Base-by-base conservation (phyloP, 2,113 vertebrate species). In the Cygnus buccinator region DNA sequence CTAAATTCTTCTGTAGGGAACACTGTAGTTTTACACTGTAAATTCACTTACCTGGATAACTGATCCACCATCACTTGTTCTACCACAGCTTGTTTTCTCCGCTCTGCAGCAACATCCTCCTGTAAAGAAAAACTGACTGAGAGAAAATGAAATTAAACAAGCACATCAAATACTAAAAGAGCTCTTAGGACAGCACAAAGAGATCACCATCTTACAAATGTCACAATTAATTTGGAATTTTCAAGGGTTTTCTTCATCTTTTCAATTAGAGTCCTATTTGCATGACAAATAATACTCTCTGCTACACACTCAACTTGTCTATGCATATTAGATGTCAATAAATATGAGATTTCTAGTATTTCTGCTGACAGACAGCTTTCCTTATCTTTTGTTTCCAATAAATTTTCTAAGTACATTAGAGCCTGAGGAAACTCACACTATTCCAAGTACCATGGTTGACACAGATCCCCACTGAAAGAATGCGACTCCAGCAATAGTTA, bases 31-130 rank as follows among this genome's bases (percentile, higher is more conserved):
- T 41, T 50, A 68, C 3, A 13, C 71, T 46, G 66, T 28, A 76
- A 66, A 71, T 71, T 78, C 12, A 55, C 94, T 96, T 94, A 98
- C 98, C 98, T 98, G 70, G 95, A 98, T 76, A 99, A 97, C 2
- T 98, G 97, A 95, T 99, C 98, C 89, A 96, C 91, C 98, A 98
- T 98, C 78, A 99, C 96, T 97, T 98, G 98, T 85, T 99, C 98
- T 70, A 97, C 93, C 48, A 99, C 98, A 63, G 94, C 78, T 92
- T 98, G 98, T 54, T 98, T 98, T 96, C 94, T 98, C 89, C 97
- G 98, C 73, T 98, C 98, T 44, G 94, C 83, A 83, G 97, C 98
- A 94, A 98, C 95, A 43, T 94, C 96, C 84, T 98, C 98, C 98
- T 99, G 76, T 43, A 84, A 97, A 55, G 52, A 94, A 74, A 96